Conservation (phyloP, 2,113 vertebrate genomes). For the Vanacampus margaritifer region DNA sequence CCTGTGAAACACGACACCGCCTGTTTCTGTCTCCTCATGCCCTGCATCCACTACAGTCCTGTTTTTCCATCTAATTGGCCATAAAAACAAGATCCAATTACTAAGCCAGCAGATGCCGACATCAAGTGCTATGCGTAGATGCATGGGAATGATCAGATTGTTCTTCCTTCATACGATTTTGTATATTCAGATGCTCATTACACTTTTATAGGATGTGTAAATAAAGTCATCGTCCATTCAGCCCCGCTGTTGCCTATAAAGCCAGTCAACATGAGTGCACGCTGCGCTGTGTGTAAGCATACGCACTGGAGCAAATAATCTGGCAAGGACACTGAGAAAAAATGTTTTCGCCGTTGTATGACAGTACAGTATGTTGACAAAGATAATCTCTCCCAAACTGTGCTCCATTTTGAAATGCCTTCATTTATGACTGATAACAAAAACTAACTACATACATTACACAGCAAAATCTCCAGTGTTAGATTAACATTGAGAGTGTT, state of each 20-base stretch:
- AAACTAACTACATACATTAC: too few relatives aligned
- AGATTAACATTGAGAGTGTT: too few relatives aligned
- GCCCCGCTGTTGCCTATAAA: slow-evolving; percentile 22
- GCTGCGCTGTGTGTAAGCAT: slow-evolving; percentile 14
- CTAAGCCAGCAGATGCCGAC: slow-evolving; percentile 45
- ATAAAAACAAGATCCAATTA: slow-evolving; percentile 48
- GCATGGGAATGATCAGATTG: slow-evolving; percentile 47
- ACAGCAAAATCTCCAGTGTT: too few relatives aligned
- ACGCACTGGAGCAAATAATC: slow-evolving; percentile 31
- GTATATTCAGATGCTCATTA: slow-evolving; percentile 48
- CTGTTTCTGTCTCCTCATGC: slow-evolving; percentile 35
- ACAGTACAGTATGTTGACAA: slow-evolving; percentile 23
- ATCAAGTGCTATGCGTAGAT: slow-evolving; percentile 43
- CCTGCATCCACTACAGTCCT: slow-evolving; percentile 16
- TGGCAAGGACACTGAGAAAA: slow-evolving; percentile 33
- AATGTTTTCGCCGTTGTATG: slow-evolving; percentile 42
- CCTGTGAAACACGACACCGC: slow-evolving; percentile 25
- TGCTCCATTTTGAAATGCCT: too few relatives aligned
- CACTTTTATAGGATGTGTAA: slow-evolving; percentile 50
- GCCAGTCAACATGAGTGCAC: slow-evolving; percentile 9
- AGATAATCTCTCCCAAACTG: too few relatives aligned
- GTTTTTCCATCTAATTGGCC: slow-evolving; percentile 40
- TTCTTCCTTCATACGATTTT: slow-evolving; percentile 33
- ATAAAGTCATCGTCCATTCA: slow-evolving; percentile 38
- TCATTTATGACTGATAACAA: too few relatives aligned